Base-by-base conservation (phyloP, 1,140 invertebrate genomes). In the Coenobita brevimanus region DNA sequence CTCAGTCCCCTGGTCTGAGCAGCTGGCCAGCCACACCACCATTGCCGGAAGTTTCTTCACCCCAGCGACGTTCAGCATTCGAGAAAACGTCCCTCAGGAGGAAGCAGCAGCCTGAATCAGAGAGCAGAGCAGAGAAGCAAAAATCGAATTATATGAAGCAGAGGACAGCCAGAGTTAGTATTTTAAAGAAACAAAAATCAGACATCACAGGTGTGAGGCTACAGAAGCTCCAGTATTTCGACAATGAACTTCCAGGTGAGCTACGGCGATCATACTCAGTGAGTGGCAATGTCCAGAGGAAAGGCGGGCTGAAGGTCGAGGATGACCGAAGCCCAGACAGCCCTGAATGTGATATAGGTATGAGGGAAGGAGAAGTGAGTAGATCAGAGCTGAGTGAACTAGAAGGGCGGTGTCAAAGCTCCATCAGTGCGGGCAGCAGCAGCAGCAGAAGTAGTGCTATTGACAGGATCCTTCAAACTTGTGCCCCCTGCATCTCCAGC, bases 91-190 rank as follows among this genome's bases (percentile, higher is more conserved):
- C 85, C 21, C 24, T 87, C 15, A 87, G 60, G 33, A 80, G 75
- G 41, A 80, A 73, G 30, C 85, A 79, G 27, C 85, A 87, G 30
- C 85, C 85, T 17, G 85, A 87, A 38, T 87, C 85, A 4, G 85
- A 87, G 38, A 87, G 85, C 75, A 80, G 85, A 43, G 50, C 27
- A 57, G 85, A 87, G 46, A 87, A 87, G 76, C 85, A 87, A 36
- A 87, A 81, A 46, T 87, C 85, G 17, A 87, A 87, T 15, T 87
- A 87, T 33, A 87, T 87, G 85, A 80, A 60, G 46, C 85, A 87
- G 33, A 87, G 43, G 50, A 27, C 76, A 17, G 76, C 73, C 46
- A 78, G 85, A 21, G 85, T 87, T 27, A 76, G 85, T 10, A 87
- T 87, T 43, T 57, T 87, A 6, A 87, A 87, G 60, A 87, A 87